phyloP scores from a whole-genome alignment of 2,113 vertebrate genomes.

The Puffinus mauretanicus region DNA sequence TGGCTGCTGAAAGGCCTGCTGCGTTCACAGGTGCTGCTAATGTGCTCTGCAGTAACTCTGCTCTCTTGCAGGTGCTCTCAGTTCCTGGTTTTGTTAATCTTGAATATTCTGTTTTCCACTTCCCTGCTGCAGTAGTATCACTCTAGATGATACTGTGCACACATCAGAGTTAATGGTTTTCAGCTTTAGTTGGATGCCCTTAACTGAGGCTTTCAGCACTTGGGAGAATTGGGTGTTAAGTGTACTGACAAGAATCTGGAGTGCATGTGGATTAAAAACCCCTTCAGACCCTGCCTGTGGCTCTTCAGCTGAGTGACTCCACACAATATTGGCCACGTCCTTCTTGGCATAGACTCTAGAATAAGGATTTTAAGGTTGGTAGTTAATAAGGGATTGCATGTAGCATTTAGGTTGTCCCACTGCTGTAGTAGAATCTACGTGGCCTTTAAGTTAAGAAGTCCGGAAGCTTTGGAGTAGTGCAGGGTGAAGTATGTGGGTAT shows the following conservation, averaged over 20 bases:
- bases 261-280: constrained; percentile 1
- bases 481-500: not conserved
- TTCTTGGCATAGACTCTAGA: not conserved
- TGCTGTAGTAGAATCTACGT: not conserved
- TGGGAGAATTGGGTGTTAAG: not conserved
- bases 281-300: not conserved
- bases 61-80: not conserved
- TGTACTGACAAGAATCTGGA: not conserved
- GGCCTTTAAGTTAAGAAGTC: not conserved
- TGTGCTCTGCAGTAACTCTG: not conserved
- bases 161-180: not conserved
- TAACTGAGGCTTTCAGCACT: not conserved
- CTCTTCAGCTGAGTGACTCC: not conserved
- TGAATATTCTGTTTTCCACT: not conserved
- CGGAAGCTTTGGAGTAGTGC: not conserved
- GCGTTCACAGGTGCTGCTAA: not conserved
- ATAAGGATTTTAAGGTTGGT: not conserved
- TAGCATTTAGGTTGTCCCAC: not conserved
- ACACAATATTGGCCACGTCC: not conserved
- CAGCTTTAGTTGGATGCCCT: not conserved
- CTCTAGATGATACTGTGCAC: not conserved
- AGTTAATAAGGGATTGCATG: not conserved
- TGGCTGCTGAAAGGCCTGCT: not conserved
- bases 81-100: not conserved
- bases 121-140: not conserved